Base-by-base conservation (phyloP, 2,797 vertebrate genomes). In the Cyclura pinguis region DNA sequence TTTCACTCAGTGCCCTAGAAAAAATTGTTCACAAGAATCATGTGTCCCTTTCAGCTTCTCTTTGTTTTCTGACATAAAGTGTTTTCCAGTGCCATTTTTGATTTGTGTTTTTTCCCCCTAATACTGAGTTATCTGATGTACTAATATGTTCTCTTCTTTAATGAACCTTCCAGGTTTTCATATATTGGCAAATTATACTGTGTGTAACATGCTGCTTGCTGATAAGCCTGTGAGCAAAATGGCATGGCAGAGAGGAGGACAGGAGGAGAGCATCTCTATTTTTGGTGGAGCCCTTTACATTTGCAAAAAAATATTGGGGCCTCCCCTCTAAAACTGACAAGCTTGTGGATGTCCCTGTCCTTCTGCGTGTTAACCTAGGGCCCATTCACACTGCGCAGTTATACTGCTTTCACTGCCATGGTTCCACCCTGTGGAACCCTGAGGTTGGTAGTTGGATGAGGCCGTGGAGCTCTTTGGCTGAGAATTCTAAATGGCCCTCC, bases 1-100 rank as follows among this genome's bases (percentile, higher is more conserved):
- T 47, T 74, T 84, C 85, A 78, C 80, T 87, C 57, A 69, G 35
- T 72, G 82, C 2, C 85, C 76, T 27, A 77, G 69, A 82, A 50
- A 55, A 42, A 24, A 64, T 20, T 55, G 42, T 87, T 87, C 57
- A 77, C 16, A 55, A 77, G 80, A 74, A 14, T 57, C 16, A 29
- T 55, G 47, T 57, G 57, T 77, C 18, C 67, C 6, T 87, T 83
- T 59, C 62, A 84, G 2, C 4, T 42, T 57, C 69, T 90, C 55
- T 86, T 80, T 81, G 78, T 74, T 82, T 38, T 77, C 2, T 73
- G 67, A 59, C 22, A 52, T 35, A 10, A 76, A 59, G 16, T 83
- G 8, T 50, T 82, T 88, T 55, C 50, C 42, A 38, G 55, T 35
- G 35, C 52, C 82, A 27, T 74, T 83, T 88, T 27, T 32, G 52